A percentile compares a stretch with the other conserved stretches of the same genome.
Evolutionary conservation across 2,888 invertebrate species (phyloP).

Genomic region (Rhimphoctona megacephalus): DNA sequence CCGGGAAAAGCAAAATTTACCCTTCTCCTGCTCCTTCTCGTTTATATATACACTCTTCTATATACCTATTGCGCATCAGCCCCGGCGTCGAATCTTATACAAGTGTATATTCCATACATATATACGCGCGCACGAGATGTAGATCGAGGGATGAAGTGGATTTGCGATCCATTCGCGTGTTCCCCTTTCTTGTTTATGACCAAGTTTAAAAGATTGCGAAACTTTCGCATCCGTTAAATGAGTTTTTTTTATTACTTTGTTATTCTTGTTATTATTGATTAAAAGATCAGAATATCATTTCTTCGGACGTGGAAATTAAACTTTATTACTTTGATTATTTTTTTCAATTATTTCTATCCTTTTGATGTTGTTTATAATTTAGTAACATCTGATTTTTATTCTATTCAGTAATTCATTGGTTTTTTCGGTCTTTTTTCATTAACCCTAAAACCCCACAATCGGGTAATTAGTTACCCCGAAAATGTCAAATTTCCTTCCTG

Average conservation of each 20-base stretch:
- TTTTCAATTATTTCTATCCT: not conserved
- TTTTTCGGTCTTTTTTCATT: not conserved
- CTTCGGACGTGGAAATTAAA: not conserved
- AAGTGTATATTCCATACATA: not conserved
- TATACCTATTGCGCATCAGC: constrained; percentile 30
- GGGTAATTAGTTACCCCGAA: too few relatives aligned
- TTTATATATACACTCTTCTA: constrained; percentile 14
- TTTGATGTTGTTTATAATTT: not conserved
- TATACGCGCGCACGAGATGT: not conserved
- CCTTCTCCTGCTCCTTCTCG: constrained; percentile 32
- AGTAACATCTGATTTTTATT: not conserved
- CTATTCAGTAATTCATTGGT: not conserved
- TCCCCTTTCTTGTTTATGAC: not conserved
- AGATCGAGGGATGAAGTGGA: constrained; percentile 28
- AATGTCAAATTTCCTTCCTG: too few relatives aligned
- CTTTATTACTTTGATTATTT: not conserved
- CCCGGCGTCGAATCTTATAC: constrained; percentile 12
- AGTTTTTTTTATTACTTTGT: not conserved
- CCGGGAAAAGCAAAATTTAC: constrained; percentile 46
- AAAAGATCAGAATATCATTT: not conserved
- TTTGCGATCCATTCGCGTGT: constrained; percentile 1
- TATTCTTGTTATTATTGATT: not conserved
- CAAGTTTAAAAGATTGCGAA: constrained; percentile 6
- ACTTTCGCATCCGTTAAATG: not conserved
- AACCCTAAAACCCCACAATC: too few relatives aligned